Base-by-base conservation (phyloP, 1,140 invertebrate species). In the Calycopis cecrops region DNA sequence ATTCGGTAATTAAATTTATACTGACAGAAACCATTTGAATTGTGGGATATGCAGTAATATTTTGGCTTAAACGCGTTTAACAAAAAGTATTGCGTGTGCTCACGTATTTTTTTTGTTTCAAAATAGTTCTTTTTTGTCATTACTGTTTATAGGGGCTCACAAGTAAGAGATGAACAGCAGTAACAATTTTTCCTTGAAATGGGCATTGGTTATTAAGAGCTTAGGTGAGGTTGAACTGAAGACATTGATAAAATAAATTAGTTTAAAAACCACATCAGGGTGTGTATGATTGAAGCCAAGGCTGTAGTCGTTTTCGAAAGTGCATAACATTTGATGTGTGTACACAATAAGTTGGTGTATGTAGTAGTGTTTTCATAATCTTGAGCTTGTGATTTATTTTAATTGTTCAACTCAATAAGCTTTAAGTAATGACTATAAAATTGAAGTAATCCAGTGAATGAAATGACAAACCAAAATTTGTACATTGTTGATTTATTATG, bases 21-120 rank as follows among this genome's bases (percentile, higher is more conserved):
- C 21, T 28, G 6, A 2, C 21, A 28, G 21, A 28, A 28, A 28
- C 21, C 2, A 28, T 28, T 28, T 28, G 21, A 28, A 28, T 28
- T 28, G 21, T 28, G 21, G 21, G 6, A 2, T 28, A 28, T 28
- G 21, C 2, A 28, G 21, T 28, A 28, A 28, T 2, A 28, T 28
- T 28, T 28, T 28, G 21, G 21, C 21, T 3, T 28, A 2, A 28
- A 28, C 21, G 6, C 6, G 21, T 28, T 28, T 28, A 28, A 28
- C 2, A 6, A 28, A 6, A 28, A 28, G 21, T 14, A 14, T 44
- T 44, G 12, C 40, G 40, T 44, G 40, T 44, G 14, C 40, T 44
- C 40, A 44, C 40, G 40, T 17, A 44, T 17, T 44, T 44, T 9
- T 44, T 44, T 16, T 44, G 40, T 44, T 44, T 9, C 9, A 44